Evolutionary conservation across 2,797 vertebrate genomes (phyloP).

Genomic region (Enoplosus armatus): DNA sequence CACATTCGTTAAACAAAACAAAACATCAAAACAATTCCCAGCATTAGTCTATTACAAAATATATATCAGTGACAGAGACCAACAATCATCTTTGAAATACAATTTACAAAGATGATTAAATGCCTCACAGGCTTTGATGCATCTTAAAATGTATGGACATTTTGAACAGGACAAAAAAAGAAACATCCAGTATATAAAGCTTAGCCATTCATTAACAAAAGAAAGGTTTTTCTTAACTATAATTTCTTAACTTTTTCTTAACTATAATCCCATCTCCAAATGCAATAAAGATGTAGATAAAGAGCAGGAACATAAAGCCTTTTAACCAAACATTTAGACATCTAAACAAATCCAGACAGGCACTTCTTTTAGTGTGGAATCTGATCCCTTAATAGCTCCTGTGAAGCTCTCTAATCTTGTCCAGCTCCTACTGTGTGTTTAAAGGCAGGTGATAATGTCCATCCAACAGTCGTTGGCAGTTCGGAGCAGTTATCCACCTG

Average conservation of each 20-base stretch:
- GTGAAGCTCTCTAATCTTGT: conserved; percentile 52
- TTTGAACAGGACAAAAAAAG: neutral
- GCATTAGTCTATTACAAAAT: neutral
- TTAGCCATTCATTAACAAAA: neutral
- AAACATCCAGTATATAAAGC: conserved; percentile 1
- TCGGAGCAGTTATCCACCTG: conserved; percentile 64
- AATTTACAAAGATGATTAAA: neutral
- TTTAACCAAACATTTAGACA: conserved; percentile 8
- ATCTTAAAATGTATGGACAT: conserved; percentile 15
- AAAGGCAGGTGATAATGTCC: conserved; percentile 61
- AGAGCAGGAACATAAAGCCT: conserved; percentile 13
- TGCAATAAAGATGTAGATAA: conserved; percentile 16
- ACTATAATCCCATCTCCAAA: conserved; percentile 1
- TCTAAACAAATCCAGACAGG: conserved; percentile 50
- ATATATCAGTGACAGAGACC: neutral
- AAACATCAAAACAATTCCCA: neutral
- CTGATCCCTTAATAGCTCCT: conserved; percentile 48
- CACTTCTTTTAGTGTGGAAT: conserved; percentile 42
- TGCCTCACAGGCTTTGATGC: neutral
- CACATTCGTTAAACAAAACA: neutral
- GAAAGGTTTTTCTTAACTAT: neutral
- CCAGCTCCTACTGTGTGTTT: conserved; percentile 63
- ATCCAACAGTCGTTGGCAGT: conserved; percentile 36
- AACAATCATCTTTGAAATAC: conserved; percentile 13
- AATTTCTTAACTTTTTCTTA: neutral